Evolutionary conservation across 2,888 invertebrate species (phyloP), one percentile per base, ranked within the genome.

Genomic region (Cantharis flavilabris): DNA sequence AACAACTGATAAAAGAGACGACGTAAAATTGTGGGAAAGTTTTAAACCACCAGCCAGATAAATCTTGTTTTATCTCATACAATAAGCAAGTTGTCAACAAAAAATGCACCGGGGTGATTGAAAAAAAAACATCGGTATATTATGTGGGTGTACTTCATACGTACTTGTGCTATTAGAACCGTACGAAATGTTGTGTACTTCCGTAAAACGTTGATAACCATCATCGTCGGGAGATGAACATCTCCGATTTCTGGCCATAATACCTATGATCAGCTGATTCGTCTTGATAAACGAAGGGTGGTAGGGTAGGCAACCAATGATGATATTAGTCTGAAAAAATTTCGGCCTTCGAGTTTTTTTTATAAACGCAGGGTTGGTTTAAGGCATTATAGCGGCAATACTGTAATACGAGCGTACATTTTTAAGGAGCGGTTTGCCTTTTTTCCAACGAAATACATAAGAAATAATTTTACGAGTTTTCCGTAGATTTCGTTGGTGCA

Each of bases 131-230:
- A n/a, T 7, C 1, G 7, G 5, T 49, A 49, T n/a, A 7, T n/a
- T 49, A n/a, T 49, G 49, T 49, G 49, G n/a, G 7, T n/a, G 33
- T 49, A n/a, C 49, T 49, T 2, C n/a, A 49, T 49, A 49, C 49
- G 49, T 90, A 92, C 92, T 91, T 88, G 90, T 86, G 84, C 89
- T 90, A 85, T 92, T 92, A 81, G 92, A 91, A 85, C 92, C 92
- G 88, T 92, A 92, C 85, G 91, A 90, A 73, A 86, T 85, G 82
- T 87, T 87, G 76, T 87, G 86, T 23, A 85, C 92, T 88, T 92
- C 92, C 88, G 91, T 90, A 86, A 92, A 92, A 86, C 91, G 89
- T 89, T 91, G 91, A 87, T 92, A 92, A 78, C 92, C 92, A 86
- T 92, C 92, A 84, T 91, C 90, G 81, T 88, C 87, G 85, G 91